Conservation (phyloP, 2,113 vertebrate species). For the Lamprotornis superbus region DNA sequence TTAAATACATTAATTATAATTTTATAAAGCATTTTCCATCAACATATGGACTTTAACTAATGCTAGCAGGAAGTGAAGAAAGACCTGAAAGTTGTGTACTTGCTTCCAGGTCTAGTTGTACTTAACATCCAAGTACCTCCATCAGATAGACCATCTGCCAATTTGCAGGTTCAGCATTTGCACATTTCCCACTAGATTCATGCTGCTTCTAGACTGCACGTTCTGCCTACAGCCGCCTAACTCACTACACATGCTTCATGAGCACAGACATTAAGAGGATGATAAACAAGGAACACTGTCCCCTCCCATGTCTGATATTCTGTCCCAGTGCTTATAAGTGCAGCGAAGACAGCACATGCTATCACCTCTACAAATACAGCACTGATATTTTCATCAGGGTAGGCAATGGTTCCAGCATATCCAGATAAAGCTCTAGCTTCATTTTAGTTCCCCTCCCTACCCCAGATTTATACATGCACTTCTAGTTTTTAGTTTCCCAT, state of each 20-base stretch:
- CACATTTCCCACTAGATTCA: neutral
- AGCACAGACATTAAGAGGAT: neutral
- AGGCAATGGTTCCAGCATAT: neutral
- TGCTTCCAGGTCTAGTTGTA: neutral
- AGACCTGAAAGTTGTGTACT: neutral
- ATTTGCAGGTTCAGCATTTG: neutral
- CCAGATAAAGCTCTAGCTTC: neutral
- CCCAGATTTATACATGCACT: neutral
- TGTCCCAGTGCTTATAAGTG: neutral
- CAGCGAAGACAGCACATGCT: fast-evolving
- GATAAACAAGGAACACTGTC: neutral
- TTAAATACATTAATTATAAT: neutral
- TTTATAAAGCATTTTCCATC: neutral
- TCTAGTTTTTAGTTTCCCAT: neutral
- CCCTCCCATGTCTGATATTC: neutral
- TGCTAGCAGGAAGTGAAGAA: neutral
- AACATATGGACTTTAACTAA: neutral
- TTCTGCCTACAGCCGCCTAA: neutral
- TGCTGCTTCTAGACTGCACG: neutral
- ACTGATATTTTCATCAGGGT: neutral
- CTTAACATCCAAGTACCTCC: neutral
- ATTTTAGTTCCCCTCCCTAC: neutral
- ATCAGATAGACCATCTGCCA: neutral
- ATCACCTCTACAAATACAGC: neutral
- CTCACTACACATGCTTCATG: neutral